A percentile compares a stretch with the other conserved stretches of the same genome.
These are phyloP conservation scores for Lepilemur septentrionalis DNA, from an alignment of 2,797 vertebrate species.

Conservation along the genomic window DNA sequence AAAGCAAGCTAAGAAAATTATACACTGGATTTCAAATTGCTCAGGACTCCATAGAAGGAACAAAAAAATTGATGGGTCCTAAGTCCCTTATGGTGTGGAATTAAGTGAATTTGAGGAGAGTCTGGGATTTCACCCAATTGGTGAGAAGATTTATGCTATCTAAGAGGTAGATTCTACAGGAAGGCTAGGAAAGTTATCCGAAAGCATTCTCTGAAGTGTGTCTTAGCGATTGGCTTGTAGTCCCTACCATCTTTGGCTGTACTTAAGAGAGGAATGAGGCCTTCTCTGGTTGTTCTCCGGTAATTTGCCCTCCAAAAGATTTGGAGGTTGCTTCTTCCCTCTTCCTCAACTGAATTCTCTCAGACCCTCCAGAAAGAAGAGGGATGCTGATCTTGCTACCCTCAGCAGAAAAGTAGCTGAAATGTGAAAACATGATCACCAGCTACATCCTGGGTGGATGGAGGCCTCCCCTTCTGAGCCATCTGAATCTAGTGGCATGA, in stretches of 20 bases:
- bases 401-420: too few species aligned
- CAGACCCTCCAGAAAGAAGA: background rate
- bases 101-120: constrained; percentile 49
- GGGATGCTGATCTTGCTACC: background rate
- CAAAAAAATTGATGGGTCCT: constrained; percentile 22
- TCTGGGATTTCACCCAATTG: background rate
- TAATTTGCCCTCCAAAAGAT: background rate
- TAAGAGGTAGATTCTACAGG: background rate
- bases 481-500: background rate
- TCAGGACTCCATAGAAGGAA: background rate
- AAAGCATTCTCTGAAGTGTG: background rate
- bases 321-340: background rate
- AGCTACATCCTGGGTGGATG: background rate
- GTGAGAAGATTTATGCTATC: background rate
- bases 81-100: background rate
- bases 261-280: background rate
- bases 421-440: background rate
- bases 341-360: background rate
- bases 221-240: background rate
- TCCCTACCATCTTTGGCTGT: background rate
- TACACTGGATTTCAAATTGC: constrained; percentile 42
- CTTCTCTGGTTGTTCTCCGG: background rate
- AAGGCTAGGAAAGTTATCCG: background rate
- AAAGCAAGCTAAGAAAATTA: constrained; percentile 49
- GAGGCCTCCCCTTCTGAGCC: background rate